These are phyloP conservation scores for Xestia c-nigrum DNA, from an alignment of 2,888 invertebrate species.

Conservation along the genomic window DNA sequence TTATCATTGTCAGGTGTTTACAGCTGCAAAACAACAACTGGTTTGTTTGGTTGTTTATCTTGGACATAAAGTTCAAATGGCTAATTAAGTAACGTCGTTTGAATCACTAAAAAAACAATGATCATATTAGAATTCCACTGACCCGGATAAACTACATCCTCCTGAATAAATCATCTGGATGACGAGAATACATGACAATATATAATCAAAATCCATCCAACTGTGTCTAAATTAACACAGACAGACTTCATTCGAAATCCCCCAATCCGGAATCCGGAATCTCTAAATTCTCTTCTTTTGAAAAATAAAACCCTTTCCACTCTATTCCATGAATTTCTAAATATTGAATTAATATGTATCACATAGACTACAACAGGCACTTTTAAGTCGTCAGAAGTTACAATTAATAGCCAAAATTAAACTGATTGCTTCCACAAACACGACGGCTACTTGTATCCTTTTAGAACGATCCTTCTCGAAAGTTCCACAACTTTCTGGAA, in stretches of 20 bases:
- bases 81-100: constrained; percentile 16
- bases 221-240: neutral
- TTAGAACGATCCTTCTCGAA: too few species aligned
- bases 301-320: neutral
- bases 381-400: too few species aligned
- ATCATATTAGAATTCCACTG: neutral
- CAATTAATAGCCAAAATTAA: too few species aligned
- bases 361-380: neutral
- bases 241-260: neutral
- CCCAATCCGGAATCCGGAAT: too few species aligned
- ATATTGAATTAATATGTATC: neutral
- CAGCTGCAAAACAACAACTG: constrained; percentile 27
- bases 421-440: too few species aligned
- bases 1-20: constrained; percentile 14
- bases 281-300: neutral
- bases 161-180: neutral
- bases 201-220: neutral
- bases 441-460: too few species aligned
- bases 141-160: constrained; percentile 23
- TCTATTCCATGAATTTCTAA: neutral
- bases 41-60: constrained; percentile 20
- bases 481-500: too few species aligned
- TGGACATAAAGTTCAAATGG: constrained; percentile 2
- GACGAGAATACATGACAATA: too few species aligned
- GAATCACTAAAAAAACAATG: neutral